Evolutionary conservation across 2,888 invertebrate genomes (phyloP).

Genomic region (Netelia fuscicornis): DNA sequence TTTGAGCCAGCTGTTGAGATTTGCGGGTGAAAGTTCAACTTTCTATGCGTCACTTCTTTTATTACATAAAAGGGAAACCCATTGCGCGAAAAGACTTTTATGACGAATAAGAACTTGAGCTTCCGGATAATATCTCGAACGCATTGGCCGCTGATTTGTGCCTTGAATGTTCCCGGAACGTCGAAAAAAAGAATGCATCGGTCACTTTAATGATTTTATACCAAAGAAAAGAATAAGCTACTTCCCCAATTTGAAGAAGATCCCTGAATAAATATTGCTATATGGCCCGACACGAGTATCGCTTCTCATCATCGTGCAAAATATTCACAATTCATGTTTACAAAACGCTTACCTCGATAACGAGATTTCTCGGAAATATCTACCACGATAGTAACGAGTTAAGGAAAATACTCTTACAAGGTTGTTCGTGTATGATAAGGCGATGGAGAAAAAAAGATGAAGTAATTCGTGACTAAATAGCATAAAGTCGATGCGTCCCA

Average conservation of each 20-base stretch:
- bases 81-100: no score
- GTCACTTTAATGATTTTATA: background rate
- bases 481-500: conserved; percentile 75
- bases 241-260: background rate
- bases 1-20: background rate
- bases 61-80: background rate
- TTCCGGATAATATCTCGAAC: no score
- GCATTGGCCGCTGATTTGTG: background rate
- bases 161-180: no score
- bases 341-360: background rate
- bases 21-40: background rate
- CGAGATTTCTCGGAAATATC: background rate
- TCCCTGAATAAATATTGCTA: conserved; percentile 20
- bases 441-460: conserved; percentile 22
- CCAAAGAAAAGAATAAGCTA: background rate
- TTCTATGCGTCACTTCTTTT: background rate
- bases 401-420: conserved; percentile 64
- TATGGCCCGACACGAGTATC: background rate
- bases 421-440: conserved; percentile 56
- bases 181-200: no score
- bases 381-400: background rate
- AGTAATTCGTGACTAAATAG: conserved; percentile 76
- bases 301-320: background rate
- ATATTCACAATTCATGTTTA: background rate
- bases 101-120: no score